Evolutionary conservation across 2,113 vertebrate species (phyloP).

Genomic region (Boulengeromyrus knoepffleri): DNA sequence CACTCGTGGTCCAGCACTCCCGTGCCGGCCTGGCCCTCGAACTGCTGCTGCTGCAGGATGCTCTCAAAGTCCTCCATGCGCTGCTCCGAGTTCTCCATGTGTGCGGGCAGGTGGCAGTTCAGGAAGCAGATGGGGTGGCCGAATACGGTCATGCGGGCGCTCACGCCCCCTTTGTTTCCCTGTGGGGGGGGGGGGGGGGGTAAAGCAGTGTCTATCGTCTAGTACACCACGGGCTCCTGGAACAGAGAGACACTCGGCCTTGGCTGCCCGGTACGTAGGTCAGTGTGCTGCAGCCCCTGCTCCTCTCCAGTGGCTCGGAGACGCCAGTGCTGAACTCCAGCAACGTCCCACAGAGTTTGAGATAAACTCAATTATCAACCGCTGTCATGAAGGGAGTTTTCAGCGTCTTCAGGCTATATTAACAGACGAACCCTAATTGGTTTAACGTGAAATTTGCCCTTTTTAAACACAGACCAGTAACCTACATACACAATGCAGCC

Average conservation of each 20-base stretch:
- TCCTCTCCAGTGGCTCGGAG: background rate
- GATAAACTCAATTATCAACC: background rate
- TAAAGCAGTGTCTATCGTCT: background rate
- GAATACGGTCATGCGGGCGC: slow-evolving; percentile 74
- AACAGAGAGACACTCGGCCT: background rate
- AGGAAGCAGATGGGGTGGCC: slow-evolving; percentile 95
- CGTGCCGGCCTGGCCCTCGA: slow-evolving; percentile 73
- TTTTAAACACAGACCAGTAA: background rate
- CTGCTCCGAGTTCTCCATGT: slow-evolving; percentile 94
- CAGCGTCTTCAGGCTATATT: background rate
- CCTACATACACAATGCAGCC: background rate
- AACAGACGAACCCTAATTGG: background rate
- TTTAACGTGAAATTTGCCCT: background rate
- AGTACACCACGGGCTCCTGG: background rate
- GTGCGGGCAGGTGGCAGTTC: slow-evolving; percentile 95
- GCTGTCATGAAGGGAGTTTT: background rate
- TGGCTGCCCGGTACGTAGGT: background rate
- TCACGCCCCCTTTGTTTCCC: slow-evolving; percentile 98
- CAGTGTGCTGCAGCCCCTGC: background rate
- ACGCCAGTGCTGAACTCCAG: background rate
- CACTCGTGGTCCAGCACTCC: slow-evolving; percentile 95
- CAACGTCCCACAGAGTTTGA: background rate
- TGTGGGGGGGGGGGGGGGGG: slow-evolving; percentile 32
- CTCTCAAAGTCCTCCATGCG: slow-evolving; percentile 93
- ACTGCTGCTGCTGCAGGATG: slow-evolving; percentile 94